These are phyloP conservation scores for Stegodyphus mimosarum DNA, from an alignment of 1,140 invertebrate species.

Conservation along the genomic window DNA sequence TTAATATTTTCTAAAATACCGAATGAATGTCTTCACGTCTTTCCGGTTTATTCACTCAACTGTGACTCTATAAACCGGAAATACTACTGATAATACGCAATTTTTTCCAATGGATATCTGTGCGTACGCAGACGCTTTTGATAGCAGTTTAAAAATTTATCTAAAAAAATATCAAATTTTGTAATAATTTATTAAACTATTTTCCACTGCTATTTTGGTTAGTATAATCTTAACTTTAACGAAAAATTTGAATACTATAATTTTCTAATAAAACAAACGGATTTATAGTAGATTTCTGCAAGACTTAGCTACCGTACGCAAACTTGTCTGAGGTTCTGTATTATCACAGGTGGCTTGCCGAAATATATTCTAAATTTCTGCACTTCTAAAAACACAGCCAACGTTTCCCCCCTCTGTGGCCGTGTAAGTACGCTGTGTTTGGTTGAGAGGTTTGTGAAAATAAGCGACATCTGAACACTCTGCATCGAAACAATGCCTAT, in stretches of 20 bases:
- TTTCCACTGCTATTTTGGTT: not conserved
- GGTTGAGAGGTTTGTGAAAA: too few species aligned
- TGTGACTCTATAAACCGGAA: not conserved
- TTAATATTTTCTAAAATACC: not conserved
- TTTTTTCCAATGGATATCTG: not conserved
- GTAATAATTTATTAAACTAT: not conserved
- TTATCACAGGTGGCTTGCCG: too few species aligned
- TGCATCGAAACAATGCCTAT: too few species aligned
- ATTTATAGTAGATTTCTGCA: not conserved
- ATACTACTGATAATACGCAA: not conserved
- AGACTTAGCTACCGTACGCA: not conserved
- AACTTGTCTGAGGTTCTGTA: not conserved
- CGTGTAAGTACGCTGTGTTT: too few species aligned
- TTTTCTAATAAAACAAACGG: not conserved
- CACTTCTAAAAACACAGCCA: too few species aligned
- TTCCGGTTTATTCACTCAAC: not conserved
- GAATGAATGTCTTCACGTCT: not conserved
- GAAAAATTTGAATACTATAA: not conserved
- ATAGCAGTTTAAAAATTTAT: not conserved
- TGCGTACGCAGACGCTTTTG: not conserved
- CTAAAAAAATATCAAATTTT: not conserved
- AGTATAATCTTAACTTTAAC: not conserved
- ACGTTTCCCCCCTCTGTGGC: too few species aligned
- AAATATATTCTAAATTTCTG: too few species aligned
- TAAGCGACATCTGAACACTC: too few species aligned